Conservation (phyloP, 2,888 invertebrate genomes). For the Calameuta idolon region DNA sequence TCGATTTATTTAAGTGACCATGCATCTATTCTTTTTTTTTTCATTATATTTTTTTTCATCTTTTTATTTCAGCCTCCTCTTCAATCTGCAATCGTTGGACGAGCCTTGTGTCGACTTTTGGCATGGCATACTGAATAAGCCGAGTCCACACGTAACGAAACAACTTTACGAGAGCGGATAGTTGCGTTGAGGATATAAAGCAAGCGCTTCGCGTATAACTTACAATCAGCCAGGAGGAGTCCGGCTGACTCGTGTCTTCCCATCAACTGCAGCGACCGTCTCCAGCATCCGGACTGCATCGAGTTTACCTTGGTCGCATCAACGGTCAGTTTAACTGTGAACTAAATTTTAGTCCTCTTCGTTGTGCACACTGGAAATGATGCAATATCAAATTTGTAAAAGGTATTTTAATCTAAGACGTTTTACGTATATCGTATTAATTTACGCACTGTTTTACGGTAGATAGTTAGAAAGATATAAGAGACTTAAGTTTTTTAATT, state of each 20-base stretch:
- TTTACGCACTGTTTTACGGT: background rate
- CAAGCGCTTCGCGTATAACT: conserved; percentile 65
- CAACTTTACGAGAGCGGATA: conserved; percentile 66
- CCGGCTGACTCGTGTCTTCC: conserved; percentile 36
- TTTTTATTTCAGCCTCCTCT: background rate
- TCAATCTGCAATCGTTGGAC: background rate
- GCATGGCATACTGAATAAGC: background rate
- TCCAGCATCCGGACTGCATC: conserved; percentile 29
- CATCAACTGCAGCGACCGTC: conserved; percentile 17
- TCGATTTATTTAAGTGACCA: background rate
- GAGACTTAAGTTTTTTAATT: background rate
- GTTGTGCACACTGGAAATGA: background rate
- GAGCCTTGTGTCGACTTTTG: background rate
- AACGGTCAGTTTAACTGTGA: conserved; percentile 31
- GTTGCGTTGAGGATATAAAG: conserved; percentile 65
- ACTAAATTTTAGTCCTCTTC: background rate
- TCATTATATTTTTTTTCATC: background rate
- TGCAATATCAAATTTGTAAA: background rate
- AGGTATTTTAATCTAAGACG: background rate
- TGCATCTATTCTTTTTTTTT: background rate
- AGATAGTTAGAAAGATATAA: background rate
- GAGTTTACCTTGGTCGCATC: conserved; percentile 50
- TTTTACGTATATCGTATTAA: background rate
- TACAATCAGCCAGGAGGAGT: conserved; percentile 62
- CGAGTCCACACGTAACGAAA: conserved; percentile 21